These are phyloP conservation scores for Eonycteris spelaea DNA, from an alignment of 2,113 vertebrate species.

Conservation along the genomic window DNA sequence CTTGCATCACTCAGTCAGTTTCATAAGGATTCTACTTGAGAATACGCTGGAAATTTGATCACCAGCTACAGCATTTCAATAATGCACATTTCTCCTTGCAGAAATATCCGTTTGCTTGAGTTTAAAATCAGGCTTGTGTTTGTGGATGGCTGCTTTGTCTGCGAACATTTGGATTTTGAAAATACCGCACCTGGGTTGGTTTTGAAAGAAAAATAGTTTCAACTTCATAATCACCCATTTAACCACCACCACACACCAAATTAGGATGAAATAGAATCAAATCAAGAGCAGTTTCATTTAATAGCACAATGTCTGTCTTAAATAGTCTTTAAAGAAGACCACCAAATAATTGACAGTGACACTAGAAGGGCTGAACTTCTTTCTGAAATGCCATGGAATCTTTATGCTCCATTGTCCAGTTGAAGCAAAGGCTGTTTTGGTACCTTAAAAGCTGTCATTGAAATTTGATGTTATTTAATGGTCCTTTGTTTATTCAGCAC, in stretches of 20 bases:
- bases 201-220: slow-evolving; percentile 50
- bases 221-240: neutral
- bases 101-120: neutral
- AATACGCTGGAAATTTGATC: neutral
- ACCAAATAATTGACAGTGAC: neutral
- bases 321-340: neutral
- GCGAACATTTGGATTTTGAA: slow-evolving; percentile 27
- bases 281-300: neutral
- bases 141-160: neutral
- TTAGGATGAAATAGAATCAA: slow-evolving; percentile 1
- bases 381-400: neutral
- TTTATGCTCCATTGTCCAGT: neutral
- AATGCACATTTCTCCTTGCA: neutral
- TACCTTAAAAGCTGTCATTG: neutral
- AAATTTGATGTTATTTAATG: neutral
- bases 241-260: neutral
- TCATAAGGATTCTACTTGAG: neutral
- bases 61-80: neutral
- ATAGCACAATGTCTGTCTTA: neutral
- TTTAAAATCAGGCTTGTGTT: slow-evolving; percentile 32
- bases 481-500: neutral
- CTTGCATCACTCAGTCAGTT: neutral
- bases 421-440: neutral
- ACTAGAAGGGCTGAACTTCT: neutral
- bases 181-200: neutral